phyloP scores from a whole-genome alignment of 2,113 vertebrate genomes.

The Tupaia tana region DNA sequence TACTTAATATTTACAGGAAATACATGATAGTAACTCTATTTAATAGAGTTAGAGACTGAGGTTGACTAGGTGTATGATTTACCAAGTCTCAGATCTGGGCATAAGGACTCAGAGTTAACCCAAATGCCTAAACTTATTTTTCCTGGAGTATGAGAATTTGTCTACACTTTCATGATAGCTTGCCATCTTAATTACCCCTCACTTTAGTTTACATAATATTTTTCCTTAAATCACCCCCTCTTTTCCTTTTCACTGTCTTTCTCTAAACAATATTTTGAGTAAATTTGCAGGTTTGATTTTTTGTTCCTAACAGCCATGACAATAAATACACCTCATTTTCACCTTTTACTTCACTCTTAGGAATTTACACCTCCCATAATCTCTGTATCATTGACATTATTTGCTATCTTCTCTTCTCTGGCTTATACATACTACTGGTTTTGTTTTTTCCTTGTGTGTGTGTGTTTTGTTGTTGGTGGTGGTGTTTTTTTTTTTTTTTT shows the following conservation, averaged over 20 bases:
- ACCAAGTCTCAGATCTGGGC: background rate
- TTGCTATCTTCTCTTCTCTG: background rate
- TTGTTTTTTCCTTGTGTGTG: too few species aligned
- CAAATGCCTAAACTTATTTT: background rate
- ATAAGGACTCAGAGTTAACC: background rate
- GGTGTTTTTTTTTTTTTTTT: too few species aligned
- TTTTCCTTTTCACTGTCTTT: background rate
- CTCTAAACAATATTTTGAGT: background rate
- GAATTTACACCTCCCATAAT: background rate
- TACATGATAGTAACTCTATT: background rate
- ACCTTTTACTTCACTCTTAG: background rate
- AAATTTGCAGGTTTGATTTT: background rate
- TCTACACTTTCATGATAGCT: background rate
- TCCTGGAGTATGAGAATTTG: background rate
- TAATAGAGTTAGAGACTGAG: background rate
- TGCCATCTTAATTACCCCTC: background rate
- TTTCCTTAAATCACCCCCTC: background rate
- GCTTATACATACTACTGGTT: too few species aligned
- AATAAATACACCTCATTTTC: background rate
- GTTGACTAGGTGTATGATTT: background rate
- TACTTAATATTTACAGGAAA: background rate
- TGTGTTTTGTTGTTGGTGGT: too few species aligned
- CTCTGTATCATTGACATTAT: background rate
- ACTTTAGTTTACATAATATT: background rate
- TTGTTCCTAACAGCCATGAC: conserved; percentile 13